Evolutionary conservation across 2,797 vertebrate species (phyloP).

Genomic region (Sylvilagus floridanus): DNA sequence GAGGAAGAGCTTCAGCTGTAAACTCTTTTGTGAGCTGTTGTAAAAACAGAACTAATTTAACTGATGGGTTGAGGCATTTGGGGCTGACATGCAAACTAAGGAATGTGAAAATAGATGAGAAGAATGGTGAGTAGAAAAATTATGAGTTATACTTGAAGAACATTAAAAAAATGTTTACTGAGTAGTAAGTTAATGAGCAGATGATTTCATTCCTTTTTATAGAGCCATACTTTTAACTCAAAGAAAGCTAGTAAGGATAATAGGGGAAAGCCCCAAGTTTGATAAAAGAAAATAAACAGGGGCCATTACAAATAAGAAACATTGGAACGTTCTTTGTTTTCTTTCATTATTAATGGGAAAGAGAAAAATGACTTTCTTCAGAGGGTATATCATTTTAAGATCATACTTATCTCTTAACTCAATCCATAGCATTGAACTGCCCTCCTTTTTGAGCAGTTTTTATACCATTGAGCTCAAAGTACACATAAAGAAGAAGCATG

Average conservation of each 20-base stretch:
- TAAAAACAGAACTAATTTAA: conserved; percentile 79
- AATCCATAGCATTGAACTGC: conserved; percentile 61
- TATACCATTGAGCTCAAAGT: conserved; percentile 59
- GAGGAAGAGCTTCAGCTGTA: conserved; percentile 69
- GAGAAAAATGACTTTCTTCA: conserved; percentile 43
- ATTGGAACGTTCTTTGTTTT: conserved; percentile 58
- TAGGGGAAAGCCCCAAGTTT: conserved; percentile 31
- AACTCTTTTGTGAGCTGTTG: conserved; percentile 71
- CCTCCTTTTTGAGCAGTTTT: conserved; percentile 66
- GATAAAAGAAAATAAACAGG: conserved; percentile 69
- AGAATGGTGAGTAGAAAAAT: conserved; percentile 61
- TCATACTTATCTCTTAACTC: conserved; percentile 65
- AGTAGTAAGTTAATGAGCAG: conserved; percentile 71
- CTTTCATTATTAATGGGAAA: conserved; percentile 65
- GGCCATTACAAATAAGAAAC: conserved; percentile 52
- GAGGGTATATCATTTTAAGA: conserved; percentile 69
- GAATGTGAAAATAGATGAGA: conserved; percentile 73
- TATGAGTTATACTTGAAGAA: conserved; percentile 60
- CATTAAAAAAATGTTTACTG: conserved; percentile 64
- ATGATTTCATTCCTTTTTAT: conserved; percentile 78
- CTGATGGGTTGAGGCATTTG: conserved; percentile 65
- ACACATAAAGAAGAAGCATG: conserved; percentile 70
- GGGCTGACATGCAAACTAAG: conserved; percentile 64
- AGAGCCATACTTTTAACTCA: conserved; percentile 65
- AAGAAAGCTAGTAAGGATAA: conserved; percentile 71